These are phyloP conservation scores for Chrysodeixis includens DNA, from an alignment of 2,888 invertebrate genomes.

Conservation along the genomic window DNA sequence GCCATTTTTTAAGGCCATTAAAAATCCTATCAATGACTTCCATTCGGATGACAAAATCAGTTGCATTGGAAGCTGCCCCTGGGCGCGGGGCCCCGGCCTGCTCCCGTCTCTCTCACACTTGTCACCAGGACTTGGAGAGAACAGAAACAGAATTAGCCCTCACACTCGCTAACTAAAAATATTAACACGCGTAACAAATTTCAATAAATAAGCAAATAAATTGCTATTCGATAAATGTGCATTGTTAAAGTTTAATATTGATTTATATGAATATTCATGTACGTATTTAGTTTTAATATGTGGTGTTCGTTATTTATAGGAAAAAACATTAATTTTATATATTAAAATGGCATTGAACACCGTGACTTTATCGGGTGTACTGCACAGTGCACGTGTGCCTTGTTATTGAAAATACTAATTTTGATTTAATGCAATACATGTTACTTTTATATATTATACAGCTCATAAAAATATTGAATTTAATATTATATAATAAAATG, in stretches of 20 bases:
- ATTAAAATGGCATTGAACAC: constrained; percentile 70
- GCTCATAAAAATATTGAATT: constrained; percentile 56
- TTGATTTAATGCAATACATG: constrained; percentile 57
- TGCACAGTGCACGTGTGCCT: constrained; percentile 60
- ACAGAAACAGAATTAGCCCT: constrained; percentile 70
- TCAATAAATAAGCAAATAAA: constrained; percentile 88
- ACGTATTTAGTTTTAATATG: constrained; percentile 75
- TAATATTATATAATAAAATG: constrained; percentile 49
- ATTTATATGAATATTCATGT: constrained; percentile 89
- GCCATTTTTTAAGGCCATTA: constrained; percentile 87
- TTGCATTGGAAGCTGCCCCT: constrained; percentile 72
- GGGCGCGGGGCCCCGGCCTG: constrained; percentile 53
- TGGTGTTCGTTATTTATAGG: constrained; percentile 70
- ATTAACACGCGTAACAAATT: constrained; percentile 86
- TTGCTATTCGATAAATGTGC: constrained; percentile 84
- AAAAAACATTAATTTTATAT: constrained; percentile 68
- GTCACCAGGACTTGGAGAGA: constrained; percentile 57
- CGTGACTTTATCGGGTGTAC: constrained; percentile 61
- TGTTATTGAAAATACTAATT: constrained; percentile 61
- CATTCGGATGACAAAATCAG: constrained; percentile 81
- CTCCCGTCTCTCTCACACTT: constrained; percentile 71
- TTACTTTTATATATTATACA: constrained; percentile 51
- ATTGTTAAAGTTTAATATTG: constrained; percentile 84
- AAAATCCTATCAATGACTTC: constrained; percentile 86
- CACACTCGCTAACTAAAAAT: constrained; percentile 71